phyloP scores from a whole-genome alignment of 2,888 invertebrate genomes.

The Cantharis nigra region DNA sequence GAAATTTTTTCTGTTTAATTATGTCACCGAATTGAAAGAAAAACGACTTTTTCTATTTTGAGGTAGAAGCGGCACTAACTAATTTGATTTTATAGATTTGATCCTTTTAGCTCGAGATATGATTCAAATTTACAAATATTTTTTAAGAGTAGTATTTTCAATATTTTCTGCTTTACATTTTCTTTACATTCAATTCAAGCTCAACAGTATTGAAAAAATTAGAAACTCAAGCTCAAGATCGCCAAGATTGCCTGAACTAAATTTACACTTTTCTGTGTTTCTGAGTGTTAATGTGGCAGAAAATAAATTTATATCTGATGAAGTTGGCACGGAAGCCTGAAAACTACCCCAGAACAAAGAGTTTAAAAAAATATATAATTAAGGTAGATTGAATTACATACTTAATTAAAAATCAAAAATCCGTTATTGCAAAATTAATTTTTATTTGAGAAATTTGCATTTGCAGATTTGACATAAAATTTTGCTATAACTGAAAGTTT shows the following conservation, averaged over 20 bases:
- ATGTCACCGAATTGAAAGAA: too few relatives aligned
- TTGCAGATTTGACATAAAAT: neutral
- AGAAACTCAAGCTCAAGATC: neutral
- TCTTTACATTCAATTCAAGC: neutral
- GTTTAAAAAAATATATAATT: neutral
- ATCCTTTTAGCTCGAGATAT: too few relatives aligned
- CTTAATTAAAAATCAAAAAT: too few relatives aligned
- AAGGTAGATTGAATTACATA: too few relatives aligned
- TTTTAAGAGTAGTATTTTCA: too few relatives aligned
- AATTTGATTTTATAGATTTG: too few relatives aligned
- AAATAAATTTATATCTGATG: neutral
- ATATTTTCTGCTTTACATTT: too few relatives aligned
- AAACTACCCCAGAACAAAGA: neutral
- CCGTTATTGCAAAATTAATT: neutral
- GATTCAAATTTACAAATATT: too few relatives aligned
- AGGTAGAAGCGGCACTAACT: too few relatives aligned
- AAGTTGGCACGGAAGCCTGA: neutral
- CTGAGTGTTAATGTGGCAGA: too few relatives aligned
- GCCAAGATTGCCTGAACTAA: neutral
- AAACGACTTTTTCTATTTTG: too few relatives aligned
- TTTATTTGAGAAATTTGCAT: neutral
- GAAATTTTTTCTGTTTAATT: too few relatives aligned
- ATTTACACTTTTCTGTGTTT: neutral
- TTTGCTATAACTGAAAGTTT: constrained; percentile 10
- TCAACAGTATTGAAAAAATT: neutral